A percentile compares a stretch with the other conserved stretches of the same genome.
phyloP scores from a whole-genome alignment of 2,113 vertebrate genomes.

The Fukomys damarensis region DNA sequence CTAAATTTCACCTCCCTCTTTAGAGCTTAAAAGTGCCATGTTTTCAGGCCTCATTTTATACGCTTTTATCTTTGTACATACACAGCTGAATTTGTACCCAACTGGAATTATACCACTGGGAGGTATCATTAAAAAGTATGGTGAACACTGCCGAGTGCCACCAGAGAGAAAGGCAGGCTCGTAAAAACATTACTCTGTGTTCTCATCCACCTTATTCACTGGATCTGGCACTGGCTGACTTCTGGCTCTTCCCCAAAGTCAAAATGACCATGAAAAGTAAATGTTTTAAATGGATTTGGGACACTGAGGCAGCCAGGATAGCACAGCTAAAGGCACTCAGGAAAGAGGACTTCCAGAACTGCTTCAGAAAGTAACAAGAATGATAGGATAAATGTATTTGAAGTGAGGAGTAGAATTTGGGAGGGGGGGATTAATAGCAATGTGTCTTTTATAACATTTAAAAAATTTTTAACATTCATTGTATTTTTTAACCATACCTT shows the following conservation, averaged over 20 bases:
- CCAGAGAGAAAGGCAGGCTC: not conserved
- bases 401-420: not conserved
- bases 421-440: not conserved
- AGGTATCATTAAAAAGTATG: not conserved
- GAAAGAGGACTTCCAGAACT: not conserved
- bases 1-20: not conserved
- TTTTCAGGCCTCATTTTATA: not conserved
- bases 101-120: not conserved
- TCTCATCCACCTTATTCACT: not conserved
- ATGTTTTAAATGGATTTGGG: not conserved
- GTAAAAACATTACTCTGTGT: not conserved
- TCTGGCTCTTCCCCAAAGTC: not conserved
- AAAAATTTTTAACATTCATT: not conserved
- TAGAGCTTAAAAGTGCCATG: not conserved
- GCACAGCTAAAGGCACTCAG: not conserved
- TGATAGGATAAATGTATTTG: not conserved
- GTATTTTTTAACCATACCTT: not conserved
- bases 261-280: not conserved
- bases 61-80: not conserved
- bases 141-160: not conserved
- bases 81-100: not conserved
- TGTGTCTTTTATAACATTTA: not conserved
- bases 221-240: not conserved
- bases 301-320: not conserved
- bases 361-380: not conserved